phyloP scores from a whole-genome alignment of 2,888 invertebrate genomes.

The Reticulitermes lucifugus region DNA sequence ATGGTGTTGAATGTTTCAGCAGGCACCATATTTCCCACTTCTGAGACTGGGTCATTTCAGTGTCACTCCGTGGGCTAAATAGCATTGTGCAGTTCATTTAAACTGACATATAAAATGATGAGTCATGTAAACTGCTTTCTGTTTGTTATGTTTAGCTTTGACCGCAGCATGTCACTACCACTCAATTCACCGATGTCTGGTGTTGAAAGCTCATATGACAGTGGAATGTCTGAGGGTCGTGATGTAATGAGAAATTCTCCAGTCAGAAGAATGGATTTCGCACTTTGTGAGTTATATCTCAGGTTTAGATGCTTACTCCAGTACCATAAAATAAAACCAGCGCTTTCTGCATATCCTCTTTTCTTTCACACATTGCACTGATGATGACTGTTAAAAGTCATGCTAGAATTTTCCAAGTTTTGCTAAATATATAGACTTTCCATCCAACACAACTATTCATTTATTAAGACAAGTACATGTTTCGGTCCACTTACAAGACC shows the following conservation, averaged over 20 bases:
- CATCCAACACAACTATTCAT: too few species aligned
- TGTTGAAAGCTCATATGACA: constrained; percentile 66
- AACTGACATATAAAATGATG: too few species aligned
- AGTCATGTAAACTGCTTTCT: neutral
- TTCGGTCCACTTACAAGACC: too few species aligned
- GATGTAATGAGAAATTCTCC: constrained; percentile 69
- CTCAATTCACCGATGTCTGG: constrained; percentile 66
- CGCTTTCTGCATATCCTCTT: neutral
- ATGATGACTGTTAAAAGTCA: neutral
- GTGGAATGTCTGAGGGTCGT: constrained; percentile 60
- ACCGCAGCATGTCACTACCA: constrained; percentile 78
- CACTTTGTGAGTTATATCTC: constrained; percentile 78
- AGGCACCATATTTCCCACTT: too few species aligned
- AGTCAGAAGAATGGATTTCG: constrained; percentile 83
- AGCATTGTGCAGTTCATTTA: too few species aligned
- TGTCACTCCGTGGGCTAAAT: too few species aligned
- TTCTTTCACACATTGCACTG: neutral
- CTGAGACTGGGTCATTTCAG: too few species aligned
- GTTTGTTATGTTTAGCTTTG: constrained; percentile 68
- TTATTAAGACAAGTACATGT: too few species aligned
- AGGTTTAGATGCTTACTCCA: neutral
- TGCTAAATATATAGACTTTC: too few species aligned
- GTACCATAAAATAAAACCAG: neutral
- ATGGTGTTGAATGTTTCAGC: too few species aligned
- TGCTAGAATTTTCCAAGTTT: too few species aligned